A percentile compares a stretch with the other conserved stretches of the same genome.
phyloP scores from a whole-genome alignment of 2,888 invertebrate genomes.

The Mylabris sibirica region DNA sequence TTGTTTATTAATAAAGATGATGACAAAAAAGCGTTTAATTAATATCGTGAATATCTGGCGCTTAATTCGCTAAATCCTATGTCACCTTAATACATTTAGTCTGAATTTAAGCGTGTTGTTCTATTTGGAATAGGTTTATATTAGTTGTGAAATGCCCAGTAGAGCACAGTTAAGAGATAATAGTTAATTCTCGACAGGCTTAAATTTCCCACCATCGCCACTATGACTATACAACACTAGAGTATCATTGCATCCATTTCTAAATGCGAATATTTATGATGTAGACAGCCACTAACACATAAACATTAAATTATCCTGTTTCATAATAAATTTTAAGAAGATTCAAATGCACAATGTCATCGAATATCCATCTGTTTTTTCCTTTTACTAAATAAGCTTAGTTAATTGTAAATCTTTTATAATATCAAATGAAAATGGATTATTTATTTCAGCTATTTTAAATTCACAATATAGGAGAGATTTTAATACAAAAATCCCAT shows the following conservation, averaged over 20 bases:
- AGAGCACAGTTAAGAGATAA: slow-evolving; percentile 5
- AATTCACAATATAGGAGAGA: not conserved
- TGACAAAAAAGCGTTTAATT: not conserved
- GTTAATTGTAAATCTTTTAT: not conserved
- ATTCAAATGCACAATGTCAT: not conserved
- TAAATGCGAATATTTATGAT: not conserved
- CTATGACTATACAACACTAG: not conserved
- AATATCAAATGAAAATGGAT: slow-evolving; percentile 1
- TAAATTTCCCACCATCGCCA: not conserved
- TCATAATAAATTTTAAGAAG: not conserved
- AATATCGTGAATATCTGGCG: not conserved
- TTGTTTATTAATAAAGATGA: too few relatives aligned
- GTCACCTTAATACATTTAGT: slow-evolving; percentile 6
- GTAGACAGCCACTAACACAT: not conserved
- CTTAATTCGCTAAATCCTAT: slow-evolving; percentile 4
- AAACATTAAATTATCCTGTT: not conserved
- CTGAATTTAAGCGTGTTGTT: not conserved
- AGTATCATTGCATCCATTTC: not conserved
- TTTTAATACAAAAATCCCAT: not conserved
- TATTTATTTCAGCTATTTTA: not conserved
- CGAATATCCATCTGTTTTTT: slow-evolving; percentile 8
- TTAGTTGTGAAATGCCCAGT: slow-evolving; percentile 8
- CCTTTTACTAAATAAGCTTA: not conserved
- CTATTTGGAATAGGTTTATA: slow-evolving; percentile 5
- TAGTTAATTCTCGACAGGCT: slow-evolving; percentile 6